phyloP scores from a whole-genome alignment of 2,797 vertebrate species.

The Myotis daubentonii region DNA sequence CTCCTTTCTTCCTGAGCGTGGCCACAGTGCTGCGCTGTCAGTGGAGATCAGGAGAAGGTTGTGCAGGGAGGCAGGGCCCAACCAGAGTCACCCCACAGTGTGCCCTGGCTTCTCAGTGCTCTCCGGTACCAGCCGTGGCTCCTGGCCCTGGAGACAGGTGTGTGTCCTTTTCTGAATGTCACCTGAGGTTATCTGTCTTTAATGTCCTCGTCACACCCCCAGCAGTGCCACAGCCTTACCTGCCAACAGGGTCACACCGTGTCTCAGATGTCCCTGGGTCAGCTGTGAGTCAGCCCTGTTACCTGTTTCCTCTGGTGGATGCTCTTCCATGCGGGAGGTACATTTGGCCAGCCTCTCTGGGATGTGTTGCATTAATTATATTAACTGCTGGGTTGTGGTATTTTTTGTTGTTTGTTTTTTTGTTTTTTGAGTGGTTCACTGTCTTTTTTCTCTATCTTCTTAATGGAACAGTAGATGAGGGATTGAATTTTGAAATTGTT shows the following conservation, averaged over 20 bases:
- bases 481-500: conserved; percentile 43
- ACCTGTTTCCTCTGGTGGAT: fast-evolving
- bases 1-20: neutral
- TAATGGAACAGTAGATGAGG: neutral
- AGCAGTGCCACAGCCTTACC: fast-evolving
- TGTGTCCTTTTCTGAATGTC: neutral
- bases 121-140: neutral
- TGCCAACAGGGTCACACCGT: neutral
- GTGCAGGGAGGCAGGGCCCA: neutral
- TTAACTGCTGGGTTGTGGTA: neutral
- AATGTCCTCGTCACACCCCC: fast-evolving
- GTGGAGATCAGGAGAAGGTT: neutral
- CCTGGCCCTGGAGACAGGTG: neutral
- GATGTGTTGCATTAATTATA: neutral
- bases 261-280: fast-evolving
- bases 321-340: no score
- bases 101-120: neutral
- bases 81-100: neutral
- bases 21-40: fast-evolving
- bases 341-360: neutral
- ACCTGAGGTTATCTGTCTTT: neutral
- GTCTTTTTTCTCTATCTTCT: neutral
- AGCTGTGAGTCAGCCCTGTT: neutral
- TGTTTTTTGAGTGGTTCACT: neutral
- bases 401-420: no score